phyloP scores from a whole-genome alignment of 2,888 invertebrate species.

The Erebia ligea region DNA sequence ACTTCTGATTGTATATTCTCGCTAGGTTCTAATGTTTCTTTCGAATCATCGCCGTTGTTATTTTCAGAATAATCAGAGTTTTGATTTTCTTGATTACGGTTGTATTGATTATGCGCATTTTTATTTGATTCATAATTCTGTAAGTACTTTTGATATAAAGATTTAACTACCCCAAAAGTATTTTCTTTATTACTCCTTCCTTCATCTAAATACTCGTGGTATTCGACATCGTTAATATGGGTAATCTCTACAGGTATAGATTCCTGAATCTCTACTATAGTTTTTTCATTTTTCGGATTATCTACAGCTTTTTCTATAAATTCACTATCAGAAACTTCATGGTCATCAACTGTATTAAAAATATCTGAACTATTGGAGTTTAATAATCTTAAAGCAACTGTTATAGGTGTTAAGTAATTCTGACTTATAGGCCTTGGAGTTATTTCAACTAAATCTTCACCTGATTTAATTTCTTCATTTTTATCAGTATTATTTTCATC shows the following conservation, averaged over 20 bases:
- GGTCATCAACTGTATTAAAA: slow-evolving; percentile 67
- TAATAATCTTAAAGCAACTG: slow-evolving; percentile 82
- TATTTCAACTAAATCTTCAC: slow-evolving; percentile 65
- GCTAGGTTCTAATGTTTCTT: slow-evolving; percentile 61
- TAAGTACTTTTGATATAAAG: slow-evolving; percentile 64
- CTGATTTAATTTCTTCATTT: slow-evolving; percentile 43
- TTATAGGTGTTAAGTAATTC: slow-evolving; percentile 84
- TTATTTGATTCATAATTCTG: slow-evolving; percentile 67
- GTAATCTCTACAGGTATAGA: slow-evolving; percentile 83
- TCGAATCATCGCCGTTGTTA: slow-evolving; percentile 49
- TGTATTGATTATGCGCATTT: slow-evolving; percentile 62
- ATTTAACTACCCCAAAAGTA: slow-evolving; percentile 56
- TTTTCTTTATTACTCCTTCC: slow-evolving; percentile 64
- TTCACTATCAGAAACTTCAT: slow-evolving; percentile 71
- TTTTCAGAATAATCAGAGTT: slow-evolving; percentile 50
- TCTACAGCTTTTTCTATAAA: slow-evolving; percentile 63
- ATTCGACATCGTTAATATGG: slow-evolving; percentile 75
- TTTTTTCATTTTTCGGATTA: slow-evolving; percentile 71
- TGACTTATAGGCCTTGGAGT: slow-evolving; percentile 82
- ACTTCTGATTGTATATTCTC: slow-evolving; percentile 64
- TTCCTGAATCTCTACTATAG: slow-evolving; percentile 86
- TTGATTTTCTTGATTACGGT: slow-evolving; percentile 58
- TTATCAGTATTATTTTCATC: slow-evolving; percentile 51
- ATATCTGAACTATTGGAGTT: slow-evolving; percentile 70
- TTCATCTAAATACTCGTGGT: slow-evolving; percentile 72